phyloP scores from a whole-genome alignment of 2,113 vertebrate species.

The Boulengerochromis microlepis region DNA sequence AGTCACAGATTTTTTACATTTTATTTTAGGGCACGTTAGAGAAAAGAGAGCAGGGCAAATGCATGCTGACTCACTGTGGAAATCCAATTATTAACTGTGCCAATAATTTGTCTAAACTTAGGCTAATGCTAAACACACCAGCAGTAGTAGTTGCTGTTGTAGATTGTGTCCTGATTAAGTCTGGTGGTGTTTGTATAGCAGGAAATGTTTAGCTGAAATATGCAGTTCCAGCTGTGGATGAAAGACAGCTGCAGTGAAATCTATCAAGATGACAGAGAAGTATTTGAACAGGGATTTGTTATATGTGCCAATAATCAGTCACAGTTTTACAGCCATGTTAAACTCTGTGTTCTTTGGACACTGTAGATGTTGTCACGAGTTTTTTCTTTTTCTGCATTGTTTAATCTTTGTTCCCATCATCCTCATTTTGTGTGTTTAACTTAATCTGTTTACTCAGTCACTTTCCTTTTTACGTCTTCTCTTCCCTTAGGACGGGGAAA shows the following conservation, averaged over 20 bases:
- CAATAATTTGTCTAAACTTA: neutral
- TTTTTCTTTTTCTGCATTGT: neutral
- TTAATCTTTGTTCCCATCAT: neutral
- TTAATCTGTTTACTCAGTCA: neutral
- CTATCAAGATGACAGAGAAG: neutral
- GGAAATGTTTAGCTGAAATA: neutral
- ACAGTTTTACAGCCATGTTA: neutral
- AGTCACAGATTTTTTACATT: neutral
- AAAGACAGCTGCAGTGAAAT: neutral
- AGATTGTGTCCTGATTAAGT: neutral
- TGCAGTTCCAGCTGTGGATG: neutral
- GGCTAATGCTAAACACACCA: neutral
- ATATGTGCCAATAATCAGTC: neutral
- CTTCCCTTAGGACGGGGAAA: rapidly evolving
- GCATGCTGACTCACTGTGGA: neutral
- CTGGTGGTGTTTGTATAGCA: neutral
- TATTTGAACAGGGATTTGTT: neutral
- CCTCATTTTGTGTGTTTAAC: neutral
- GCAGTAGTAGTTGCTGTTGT: neutral
- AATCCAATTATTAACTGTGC: neutral
- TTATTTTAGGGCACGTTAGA: neutral
- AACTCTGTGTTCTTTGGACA: neutral
- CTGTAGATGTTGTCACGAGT: neutral
- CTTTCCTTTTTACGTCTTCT: neutral
- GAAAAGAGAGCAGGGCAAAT: neutral